Conservation (phyloP, 2,113 vertebrate genomes). For the Ctenodactylus gundi region DNA sequence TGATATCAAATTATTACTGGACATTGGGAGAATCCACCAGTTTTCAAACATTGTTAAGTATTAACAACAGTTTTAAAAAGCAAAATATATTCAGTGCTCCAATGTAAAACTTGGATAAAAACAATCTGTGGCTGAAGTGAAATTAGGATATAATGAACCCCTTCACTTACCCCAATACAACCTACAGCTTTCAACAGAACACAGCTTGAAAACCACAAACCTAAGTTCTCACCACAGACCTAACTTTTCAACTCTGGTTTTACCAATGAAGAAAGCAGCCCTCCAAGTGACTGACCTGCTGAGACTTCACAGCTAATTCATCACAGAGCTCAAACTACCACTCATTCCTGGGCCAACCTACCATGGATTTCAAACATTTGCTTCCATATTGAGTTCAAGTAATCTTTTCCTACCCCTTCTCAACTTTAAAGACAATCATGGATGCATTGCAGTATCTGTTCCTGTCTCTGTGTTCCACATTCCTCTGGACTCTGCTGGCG, state of each 20-base stretch:
- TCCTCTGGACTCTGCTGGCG: neutral
- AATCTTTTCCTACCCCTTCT: neutral
- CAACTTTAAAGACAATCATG: neutral
- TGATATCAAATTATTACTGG: neutral
- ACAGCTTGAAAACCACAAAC: neutral
- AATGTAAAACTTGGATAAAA: neutral
- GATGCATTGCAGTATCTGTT: neutral
- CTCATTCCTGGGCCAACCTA: neutral
- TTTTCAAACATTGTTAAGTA: conserved; percentile 9
- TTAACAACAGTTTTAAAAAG: neutral
- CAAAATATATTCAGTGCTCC: neutral
- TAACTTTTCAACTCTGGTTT: neutral
- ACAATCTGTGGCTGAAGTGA: neutral
- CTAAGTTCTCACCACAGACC: no score
- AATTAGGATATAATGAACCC: neutral
- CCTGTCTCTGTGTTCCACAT: neutral
- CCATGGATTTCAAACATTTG: neutral
- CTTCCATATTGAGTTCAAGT: neutral
- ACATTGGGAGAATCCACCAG: neutral
- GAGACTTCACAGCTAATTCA: neutral
- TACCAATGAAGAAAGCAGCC: neutral
- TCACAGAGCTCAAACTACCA: neutral
- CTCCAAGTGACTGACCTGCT: neutral
- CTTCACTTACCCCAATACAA: neutral
- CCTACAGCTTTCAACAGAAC: neutral